Evolutionary conservation across 2,888 invertebrate genomes (phyloP).

Genomic region (Sesamia inferens): DNA sequence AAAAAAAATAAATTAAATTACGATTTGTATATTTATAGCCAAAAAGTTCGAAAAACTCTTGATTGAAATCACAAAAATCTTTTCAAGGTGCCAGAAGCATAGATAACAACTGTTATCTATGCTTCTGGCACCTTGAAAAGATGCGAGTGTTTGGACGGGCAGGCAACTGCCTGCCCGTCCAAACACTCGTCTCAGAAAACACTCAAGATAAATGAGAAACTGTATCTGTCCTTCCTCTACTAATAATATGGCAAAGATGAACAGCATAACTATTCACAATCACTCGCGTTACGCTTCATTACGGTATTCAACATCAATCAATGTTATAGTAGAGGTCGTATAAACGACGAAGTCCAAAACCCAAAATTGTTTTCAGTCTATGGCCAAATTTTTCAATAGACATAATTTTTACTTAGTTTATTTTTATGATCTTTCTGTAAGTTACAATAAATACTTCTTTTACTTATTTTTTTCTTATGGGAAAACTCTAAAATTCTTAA

Average conservation of each 20-base stretch:
- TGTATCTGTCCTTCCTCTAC: constrained; percentile 7
- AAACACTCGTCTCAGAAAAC: constrained; percentile 17
- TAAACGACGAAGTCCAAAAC: neutral
- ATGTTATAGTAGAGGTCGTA: neutral
- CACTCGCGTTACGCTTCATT: neutral
- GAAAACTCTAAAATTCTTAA: no score
- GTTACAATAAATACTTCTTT: no score
- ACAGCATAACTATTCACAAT: neutral
- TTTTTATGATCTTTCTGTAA: no score
- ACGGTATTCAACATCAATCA: neutral
- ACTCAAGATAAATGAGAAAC: constrained; percentile 24
- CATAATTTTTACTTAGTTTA: no score
- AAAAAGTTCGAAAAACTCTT: neutral
- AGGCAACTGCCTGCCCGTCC: neutral
- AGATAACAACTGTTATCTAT: constrained; percentile 33
- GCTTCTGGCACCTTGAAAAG: constrained; percentile 3
- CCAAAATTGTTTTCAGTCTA: neutral
- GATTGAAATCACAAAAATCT: neutral
- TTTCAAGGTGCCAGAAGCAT: constrained; percentile 6
- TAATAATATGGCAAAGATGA: neutral
- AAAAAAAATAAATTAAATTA: neutral
- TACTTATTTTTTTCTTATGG: no score
- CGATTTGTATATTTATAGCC: neutral
- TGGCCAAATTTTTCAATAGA: no score
- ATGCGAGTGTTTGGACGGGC: no score